Conservation (phyloP, 92 coral and sea anemone genomes). For the Meandrina meandrites region DNA sequence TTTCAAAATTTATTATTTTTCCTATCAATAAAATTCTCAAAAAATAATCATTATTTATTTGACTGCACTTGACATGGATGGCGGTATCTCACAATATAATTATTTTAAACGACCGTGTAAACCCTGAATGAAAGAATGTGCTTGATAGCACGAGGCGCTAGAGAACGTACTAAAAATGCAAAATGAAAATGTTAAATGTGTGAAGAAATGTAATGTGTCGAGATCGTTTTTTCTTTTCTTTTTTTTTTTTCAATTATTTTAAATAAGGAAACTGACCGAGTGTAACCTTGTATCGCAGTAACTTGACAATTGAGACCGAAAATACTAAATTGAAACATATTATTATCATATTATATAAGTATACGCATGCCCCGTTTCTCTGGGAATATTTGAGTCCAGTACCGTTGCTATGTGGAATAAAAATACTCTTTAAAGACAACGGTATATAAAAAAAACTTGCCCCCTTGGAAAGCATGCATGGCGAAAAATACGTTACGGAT, state of each 20-base stretch:
- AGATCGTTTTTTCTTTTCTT: neutral
- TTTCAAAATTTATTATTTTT: constrained; percentile 4
- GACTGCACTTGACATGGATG: neutral
- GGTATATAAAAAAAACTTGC: neutral
- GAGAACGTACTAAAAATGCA: neutral
- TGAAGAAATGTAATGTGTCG: neutral
- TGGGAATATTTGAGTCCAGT: neutral
- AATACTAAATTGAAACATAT: neutral
- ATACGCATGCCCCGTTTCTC: no score
- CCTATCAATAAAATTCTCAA: constrained; percentile 1
- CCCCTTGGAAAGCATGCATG: neutral
- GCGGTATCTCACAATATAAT: neutral
- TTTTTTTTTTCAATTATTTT: neutral
- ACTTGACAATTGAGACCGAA: neutral
- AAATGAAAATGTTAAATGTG: neutral
- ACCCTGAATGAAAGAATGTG: neutral
- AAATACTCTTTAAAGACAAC: neutral
- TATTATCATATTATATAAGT: neutral
- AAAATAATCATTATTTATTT: neutral
- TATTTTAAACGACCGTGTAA: neutral
- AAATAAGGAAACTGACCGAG: neutral
- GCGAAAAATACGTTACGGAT: neutral
- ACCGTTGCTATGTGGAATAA: neutral
- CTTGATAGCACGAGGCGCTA: neutral
- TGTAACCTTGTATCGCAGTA: neutral